Base-by-base conservation (phyloP, 2,888 invertebrate species). In the Drosophila helvetica region DNA sequence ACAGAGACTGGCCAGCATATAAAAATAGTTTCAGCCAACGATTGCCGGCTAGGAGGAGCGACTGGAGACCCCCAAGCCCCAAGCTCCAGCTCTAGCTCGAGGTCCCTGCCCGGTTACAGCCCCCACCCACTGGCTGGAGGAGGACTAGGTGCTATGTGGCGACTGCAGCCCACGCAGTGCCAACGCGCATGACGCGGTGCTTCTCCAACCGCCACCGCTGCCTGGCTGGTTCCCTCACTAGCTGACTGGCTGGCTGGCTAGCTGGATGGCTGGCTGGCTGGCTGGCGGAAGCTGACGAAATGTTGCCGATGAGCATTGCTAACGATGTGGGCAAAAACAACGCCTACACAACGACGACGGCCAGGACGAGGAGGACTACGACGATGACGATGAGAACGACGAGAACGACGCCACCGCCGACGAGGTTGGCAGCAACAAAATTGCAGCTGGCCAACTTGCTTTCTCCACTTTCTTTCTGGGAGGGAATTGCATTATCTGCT, bases 201-300 rank as follows among this genome's bases (percentile, higher is more conserved):
- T 74, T 74, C 80, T 75, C 69, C 75, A 77, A 69, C 70, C 73
- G 77, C 27, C 8, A 8, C 27, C 27, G 68, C 77, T 70, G 66
- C 53, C 72, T 68, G 27, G 52, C 43, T 57, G 30, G 30, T 27
- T 27, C 27, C 27, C 27, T 27, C 27, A 7, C 70, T 75, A 75
- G 70, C 74, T 74, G 69, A 53, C 72, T 68, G 27, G 52, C 43
- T 57, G 30, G 30, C 68, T 54, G 30, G 38, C 53, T 53, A 45
- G 30, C 57, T 52, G 30, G 53, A 46, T 55, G 52, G 19, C 53
- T 50, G 57, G 22, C 59, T 33, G 45, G 51, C 52, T 19, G 15
- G 25, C 55, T 48, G 60, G 81, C 90, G 90, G 90, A 90, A 90
- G 89, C 86, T 89, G 86, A 90, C 89, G 89, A 90, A 90, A 88